Conservation (phyloP, 1,140 invertebrate genomes). For the Drosophila paulistorum region DNA sequence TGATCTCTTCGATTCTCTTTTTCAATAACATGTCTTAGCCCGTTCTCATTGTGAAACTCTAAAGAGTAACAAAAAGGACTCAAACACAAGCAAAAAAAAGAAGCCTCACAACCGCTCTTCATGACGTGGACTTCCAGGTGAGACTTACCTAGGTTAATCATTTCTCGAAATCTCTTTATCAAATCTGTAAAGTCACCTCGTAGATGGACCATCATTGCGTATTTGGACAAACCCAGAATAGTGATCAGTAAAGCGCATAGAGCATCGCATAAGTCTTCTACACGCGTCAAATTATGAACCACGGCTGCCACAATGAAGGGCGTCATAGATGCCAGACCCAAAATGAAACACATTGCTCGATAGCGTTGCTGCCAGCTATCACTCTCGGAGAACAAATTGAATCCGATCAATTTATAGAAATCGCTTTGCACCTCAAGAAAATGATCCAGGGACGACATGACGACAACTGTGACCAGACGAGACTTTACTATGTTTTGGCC, state of each 20-base stretch:
- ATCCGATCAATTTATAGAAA: conserved; percentile 31
- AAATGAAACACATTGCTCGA: conserved; percentile 20
- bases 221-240: conserved; percentile 45
- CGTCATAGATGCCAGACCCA: conserved; percentile 27
- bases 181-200: conserved; percentile 31
- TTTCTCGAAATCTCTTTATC: conserved; percentile 22
- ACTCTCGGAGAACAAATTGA: conserved; percentile 26
- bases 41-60: conserved; percentile 27
- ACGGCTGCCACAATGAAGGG: conserved; percentile 45
- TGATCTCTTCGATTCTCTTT: conserved; percentile 45
- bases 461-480: neutral
- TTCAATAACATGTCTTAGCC: conserved; percentile 27
- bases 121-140: too few relatives aligned
- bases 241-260: conserved; percentile 42
- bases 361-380: conserved; percentile 49
- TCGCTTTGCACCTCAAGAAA: conserved; percentile 39
- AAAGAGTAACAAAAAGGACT: neutral
- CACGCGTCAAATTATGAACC: conserved; percentile 32
- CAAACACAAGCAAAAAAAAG: too few relatives aligned
- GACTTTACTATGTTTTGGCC: neutral
- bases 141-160: conserved; percentile 32
- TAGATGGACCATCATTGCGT: conserved; percentile 42
- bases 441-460: conserved; percentile 15
- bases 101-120: too few relatives aligned
- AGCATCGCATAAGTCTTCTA: conserved; percentile 42